Evolutionary conservation across 2,113 vertebrate species (phyloP).

Genomic region (Podarcis muralis): DNA sequence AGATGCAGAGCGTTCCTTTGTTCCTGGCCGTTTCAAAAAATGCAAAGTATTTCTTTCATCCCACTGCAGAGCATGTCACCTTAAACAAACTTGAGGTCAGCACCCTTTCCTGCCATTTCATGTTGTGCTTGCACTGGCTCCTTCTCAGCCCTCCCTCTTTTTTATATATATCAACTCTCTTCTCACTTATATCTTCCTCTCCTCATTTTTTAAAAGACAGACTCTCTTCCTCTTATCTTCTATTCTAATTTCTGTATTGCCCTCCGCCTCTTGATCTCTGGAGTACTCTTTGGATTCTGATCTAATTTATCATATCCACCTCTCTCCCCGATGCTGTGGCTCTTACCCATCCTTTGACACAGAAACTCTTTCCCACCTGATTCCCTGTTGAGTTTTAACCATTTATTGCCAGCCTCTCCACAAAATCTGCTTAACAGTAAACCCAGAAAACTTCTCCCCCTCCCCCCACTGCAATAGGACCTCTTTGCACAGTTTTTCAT

Average conservation of each 20-base stretch:
- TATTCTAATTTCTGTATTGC: slow-evolving; percentile 82
- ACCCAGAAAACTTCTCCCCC: slow-evolving; percentile 35
- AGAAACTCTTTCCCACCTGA: slow-evolving; percentile 40
- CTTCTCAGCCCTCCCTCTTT: slow-evolving; percentile 17
- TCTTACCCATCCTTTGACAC: slow-evolving; percentile 60
- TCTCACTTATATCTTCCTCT: slow-evolving; percentile 68
- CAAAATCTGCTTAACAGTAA: slow-evolving; percentile 43
- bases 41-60: slow-evolving; percentile 70
- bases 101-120: slow-evolving; percentile 59
- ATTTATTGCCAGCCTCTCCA: slow-evolving; percentile 20
- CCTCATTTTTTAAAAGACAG: slow-evolving; percentile 65
- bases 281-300: slow-evolving; percentile 77
- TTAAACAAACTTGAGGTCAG: slow-evolving; percentile 57
- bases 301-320: slow-evolving; percentile 82
- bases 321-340: slow-evolving; percentile 73
- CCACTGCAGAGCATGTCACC: slow-evolving; percentile 53
- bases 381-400: slow-evolving; percentile 35
- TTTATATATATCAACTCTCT: slow-evolving; percentile 47
- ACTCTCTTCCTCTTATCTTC: slow-evolving; percentile 75
- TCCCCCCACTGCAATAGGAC: slow-evolving; percentile 46
- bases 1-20: slow-evolving; percentile 63
- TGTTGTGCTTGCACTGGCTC: slow-evolving; percentile 62
- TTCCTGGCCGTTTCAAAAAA: slow-evolving; percentile 69
- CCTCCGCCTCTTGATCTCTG: slow-evolving; percentile 72
- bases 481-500: background rate